A percentile compares a stretch with the other conserved stretches of the same genome.
These are phyloP conservation scores for Thymelicus sylvestris DNA, from an alignment of 2,888 invertebrate species.

Conservation along the genomic window DNA sequence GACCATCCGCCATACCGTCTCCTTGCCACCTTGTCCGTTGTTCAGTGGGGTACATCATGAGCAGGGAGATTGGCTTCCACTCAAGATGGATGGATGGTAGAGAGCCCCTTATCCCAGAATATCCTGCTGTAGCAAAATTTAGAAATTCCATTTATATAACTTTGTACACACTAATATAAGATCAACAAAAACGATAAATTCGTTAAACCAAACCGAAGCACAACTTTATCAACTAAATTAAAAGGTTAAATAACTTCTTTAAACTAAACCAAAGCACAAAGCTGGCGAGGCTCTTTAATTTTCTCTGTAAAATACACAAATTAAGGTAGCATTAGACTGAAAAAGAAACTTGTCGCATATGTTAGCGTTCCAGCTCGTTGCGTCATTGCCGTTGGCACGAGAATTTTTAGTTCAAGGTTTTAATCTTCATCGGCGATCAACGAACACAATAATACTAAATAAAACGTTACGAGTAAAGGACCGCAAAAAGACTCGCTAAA, in stretches of 20 bases:
- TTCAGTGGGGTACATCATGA: no score
- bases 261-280: not conserved
- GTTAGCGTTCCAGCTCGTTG: constrained; percentile 41
- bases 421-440: constrained; percentile 18
- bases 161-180: not conserved
- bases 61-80: no score
- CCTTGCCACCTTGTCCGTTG: no score
- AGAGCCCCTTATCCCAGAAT: no score
- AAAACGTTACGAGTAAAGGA: not conserved
- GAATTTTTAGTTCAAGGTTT: constrained; percentile 40
- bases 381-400: constrained; percentile 40
- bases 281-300: not conserved
- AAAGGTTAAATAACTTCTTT: not conserved
- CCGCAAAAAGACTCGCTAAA: not conserved
- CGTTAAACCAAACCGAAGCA: not conserved
- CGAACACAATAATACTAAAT: constrained; percentile 5
- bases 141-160: no score
- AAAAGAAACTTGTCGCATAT: constrained; percentile 40
- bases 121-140: no score
- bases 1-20: no score
- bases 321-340: constrained; percentile 24
- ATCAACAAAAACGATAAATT: not conserved
- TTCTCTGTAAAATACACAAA: constrained; percentile 45
- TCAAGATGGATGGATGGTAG: no score
- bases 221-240: not conserved